A percentile compares a stretch with the other conserved stretches of the same genome.
Conservation (phyloP, 2,888 invertebrate genomes). For the Ypsolopha scabrella region DNA sequence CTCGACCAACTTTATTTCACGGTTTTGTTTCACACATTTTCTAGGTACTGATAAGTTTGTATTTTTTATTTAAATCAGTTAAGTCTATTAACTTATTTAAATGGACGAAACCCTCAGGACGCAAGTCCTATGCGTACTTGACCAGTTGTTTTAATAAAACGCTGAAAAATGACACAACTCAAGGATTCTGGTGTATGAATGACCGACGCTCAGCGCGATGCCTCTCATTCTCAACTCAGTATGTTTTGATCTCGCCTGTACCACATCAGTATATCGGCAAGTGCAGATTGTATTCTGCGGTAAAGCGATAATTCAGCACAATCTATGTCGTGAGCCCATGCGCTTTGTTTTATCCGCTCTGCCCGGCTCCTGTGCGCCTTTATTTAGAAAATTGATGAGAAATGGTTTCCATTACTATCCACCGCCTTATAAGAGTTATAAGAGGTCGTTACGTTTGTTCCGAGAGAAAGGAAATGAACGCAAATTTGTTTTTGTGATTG, state of each 20-base stretch:
- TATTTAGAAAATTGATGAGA: slow-evolving; percentile 72
- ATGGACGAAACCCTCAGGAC: no score
- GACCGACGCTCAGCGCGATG: not conserved
- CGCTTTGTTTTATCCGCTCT: slow-evolving; percentile 64
- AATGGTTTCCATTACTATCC: slow-evolving; percentile 67
- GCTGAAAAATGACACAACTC: not conserved
- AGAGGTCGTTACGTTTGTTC: slow-evolving; percentile 48
- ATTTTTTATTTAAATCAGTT: no score
- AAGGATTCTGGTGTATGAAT: not conserved
- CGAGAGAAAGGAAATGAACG: slow-evolving; percentile 61
- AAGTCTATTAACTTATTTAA: no score
- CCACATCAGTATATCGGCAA: slow-evolving; percentile 4
- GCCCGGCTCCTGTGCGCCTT: slow-evolving; percentile 60
- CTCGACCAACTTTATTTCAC: no score
- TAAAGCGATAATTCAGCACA: slow-evolving; percentile 70
- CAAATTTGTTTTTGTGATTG: slow-evolving; percentile 70
- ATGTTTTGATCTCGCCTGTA: not conserved
- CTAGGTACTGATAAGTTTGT: no score
- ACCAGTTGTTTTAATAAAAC: no score
- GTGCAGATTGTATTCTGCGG: slow-evolving; percentile 66
- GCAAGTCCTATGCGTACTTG: no score
- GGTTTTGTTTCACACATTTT: no score
- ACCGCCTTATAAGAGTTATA: slow-evolving; percentile 41
- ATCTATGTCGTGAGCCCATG: slow-evolving; percentile 67
- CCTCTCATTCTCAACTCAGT: not conserved